A percentile compares a stretch with the other conserved stretches of the same genome.
Conservation (phyloP, 2,113 vertebrate genomes). For the Scopus umbretta region DNA sequence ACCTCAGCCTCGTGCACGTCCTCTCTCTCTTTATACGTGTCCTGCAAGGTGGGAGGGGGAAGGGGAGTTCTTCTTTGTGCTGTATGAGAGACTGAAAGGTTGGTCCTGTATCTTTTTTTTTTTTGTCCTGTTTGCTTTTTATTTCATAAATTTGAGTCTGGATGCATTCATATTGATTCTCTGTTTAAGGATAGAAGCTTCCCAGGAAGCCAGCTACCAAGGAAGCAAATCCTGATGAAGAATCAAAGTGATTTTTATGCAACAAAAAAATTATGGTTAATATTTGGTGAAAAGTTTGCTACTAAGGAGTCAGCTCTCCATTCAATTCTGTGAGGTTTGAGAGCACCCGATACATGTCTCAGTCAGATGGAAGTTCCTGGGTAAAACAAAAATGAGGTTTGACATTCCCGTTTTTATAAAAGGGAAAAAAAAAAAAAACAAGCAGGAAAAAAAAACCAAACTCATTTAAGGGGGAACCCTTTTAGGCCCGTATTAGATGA, state of each 20-base stretch:
- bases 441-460: background rate
- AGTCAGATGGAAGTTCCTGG: background rate
- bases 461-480: background rate
- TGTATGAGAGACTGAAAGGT: background rate
- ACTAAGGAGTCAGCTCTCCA: background rate
- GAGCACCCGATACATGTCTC: accelerated
- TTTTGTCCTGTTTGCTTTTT: background rate
- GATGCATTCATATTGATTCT: background rate
- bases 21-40: background rate
- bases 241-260: background rate
- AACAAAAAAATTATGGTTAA: background rate
- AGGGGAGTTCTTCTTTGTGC: background rate
- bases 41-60: background rate
- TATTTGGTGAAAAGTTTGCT: background rate
- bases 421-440: background rate
- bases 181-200: background rate
- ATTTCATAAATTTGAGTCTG: background rate
- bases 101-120: background rate
- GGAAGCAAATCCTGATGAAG: background rate
- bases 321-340: background rate
- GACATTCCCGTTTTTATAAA: background rate
- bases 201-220: background rate
- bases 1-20: background rate
- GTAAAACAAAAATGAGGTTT: background rate
- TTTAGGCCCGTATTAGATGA: background rate